Conservation (phyloP, 2,888 invertebrate species). For the Panzeria rudis region DNA sequence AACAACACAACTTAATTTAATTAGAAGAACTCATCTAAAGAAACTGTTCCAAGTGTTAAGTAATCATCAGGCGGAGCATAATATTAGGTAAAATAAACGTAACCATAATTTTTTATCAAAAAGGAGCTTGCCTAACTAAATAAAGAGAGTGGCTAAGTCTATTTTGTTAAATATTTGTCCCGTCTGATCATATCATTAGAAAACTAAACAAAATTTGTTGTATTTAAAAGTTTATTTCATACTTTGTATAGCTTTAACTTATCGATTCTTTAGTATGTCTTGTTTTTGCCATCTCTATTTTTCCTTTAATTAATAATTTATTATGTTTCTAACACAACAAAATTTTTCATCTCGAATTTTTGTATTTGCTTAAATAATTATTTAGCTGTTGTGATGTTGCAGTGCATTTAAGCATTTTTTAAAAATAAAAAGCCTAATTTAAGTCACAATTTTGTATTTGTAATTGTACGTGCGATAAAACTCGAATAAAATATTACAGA, state of each 20-base stretch:
- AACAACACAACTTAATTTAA: not conserved
- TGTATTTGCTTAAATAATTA: not conserved
- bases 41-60: not conserved
- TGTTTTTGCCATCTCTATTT: not conserved
- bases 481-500: constrained; percentile 29
- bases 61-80: not conserved
- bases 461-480: not conserved
- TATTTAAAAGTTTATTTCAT: not conserved
- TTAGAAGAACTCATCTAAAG: not conserved
- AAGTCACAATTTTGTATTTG: constrained; percentile 40
- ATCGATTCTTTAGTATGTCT: not conserved
- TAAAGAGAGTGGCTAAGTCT: too few species aligned
- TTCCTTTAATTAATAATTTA: constrained; percentile 10
- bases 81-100: not conserved
- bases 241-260: not conserved
- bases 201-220: not conserved
- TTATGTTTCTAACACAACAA: constrained; percentile 2
- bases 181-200: not conserved
- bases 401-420: constrained; percentile 42
- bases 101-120: too few species aligned
- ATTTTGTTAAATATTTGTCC: not conserved
- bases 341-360: not conserved
- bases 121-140: too few species aligned
- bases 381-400: constrained; percentile 25
- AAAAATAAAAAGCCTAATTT: not conserved